A percentile compares a stretch with the other conserved stretches of the same genome.
phyloP scores from a whole-genome alignment of 2,113 vertebrate genomes.

The Reinhardtius hippoglossoides region DNA sequence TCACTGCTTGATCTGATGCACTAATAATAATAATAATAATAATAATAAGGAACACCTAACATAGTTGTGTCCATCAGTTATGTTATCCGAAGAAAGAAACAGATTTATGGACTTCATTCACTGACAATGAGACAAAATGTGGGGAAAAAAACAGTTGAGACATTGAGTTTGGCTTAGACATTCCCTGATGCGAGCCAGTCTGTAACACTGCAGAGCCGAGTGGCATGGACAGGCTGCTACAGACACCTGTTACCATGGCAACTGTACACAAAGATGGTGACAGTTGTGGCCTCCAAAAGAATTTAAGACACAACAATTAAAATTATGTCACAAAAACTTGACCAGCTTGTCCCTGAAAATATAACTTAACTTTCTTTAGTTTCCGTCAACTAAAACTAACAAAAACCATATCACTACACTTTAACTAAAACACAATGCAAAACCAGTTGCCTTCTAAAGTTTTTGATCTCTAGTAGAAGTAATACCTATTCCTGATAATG shows the following conservation, averaged over 20 bases:
- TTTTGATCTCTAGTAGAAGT: neutral
- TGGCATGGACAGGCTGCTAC: neutral
- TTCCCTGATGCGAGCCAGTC: neutral
- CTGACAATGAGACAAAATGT: too few relatives aligned
- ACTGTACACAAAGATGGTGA: slow-evolving; percentile 11
- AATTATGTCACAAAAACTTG: neutral
- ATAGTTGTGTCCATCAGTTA: too few relatives aligned
- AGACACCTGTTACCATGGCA: neutral
- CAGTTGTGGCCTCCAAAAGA: neutral
- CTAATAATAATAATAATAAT: too few relatives aligned
- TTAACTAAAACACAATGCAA: neutral
- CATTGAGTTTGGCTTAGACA: too few relatives aligned
- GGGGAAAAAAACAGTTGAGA: too few relatives aligned
- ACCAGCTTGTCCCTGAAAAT: neutral
- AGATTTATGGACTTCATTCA: too few relatives aligned
- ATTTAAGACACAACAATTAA: neutral
- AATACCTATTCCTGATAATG: neutral
- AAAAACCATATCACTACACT: neutral
- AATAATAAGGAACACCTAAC: too few relatives aligned
- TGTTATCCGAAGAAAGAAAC: too few relatives aligned
- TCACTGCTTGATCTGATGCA: too few relatives aligned
- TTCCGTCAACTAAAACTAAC: too few relatives aligned
- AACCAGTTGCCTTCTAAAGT: neutral
- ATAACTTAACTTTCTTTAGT: too few relatives aligned
- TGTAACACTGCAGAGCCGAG: neutral